These are phyloP conservation scores for Semotilus atromaculatus DNA, from an alignment of 2,797 vertebrate genomes.

Conservation along the genomic window DNA sequence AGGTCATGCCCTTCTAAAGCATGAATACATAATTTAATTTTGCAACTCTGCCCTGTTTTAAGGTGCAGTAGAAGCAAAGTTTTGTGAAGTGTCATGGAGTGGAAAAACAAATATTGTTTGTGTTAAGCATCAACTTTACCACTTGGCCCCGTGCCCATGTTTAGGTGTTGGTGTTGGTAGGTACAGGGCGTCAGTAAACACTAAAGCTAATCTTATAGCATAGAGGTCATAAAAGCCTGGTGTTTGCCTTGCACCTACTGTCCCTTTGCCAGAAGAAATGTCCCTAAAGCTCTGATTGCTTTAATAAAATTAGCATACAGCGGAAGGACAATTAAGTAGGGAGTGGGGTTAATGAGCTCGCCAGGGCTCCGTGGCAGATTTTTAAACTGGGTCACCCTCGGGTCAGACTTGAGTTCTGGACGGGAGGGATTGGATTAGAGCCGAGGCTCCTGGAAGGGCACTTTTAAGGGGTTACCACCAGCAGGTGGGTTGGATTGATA, in stretches of 20 bases:
- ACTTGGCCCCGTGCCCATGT: constrained; percentile 2
- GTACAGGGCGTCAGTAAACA: constrained; percentile 16
- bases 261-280: constrained; percentile 8
- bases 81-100: neutral
- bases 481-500: constrained; percentile 79
- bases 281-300: constrained; percentile 48
- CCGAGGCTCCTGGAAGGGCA: constrained; percentile 51
- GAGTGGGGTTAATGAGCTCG: constrained; percentile 77
- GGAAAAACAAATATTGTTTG: constrained; percentile 24
- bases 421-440: constrained; percentile 78
- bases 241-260: neutral
- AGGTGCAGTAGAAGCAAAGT: neutral
- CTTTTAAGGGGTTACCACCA: constrained; percentile 65
- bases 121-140: neutral
- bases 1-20: neutral
- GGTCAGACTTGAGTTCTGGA: constrained; percentile 79
- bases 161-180: constrained; percentile 17
- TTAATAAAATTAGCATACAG: constrained; percentile 77
- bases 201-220: constrained; percentile 9
- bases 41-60: neutral
- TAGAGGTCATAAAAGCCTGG: neutral
- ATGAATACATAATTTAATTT: neutral
- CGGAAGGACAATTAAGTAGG: constrained; percentile 74
- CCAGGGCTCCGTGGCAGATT: constrained; percentile 66
- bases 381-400: constrained; percentile 79